These are phyloP conservation scores for Scolopax bukidnonensis DNA, from an alignment of 2,797 vertebrate species.

Conservation along the genomic window DNA sequence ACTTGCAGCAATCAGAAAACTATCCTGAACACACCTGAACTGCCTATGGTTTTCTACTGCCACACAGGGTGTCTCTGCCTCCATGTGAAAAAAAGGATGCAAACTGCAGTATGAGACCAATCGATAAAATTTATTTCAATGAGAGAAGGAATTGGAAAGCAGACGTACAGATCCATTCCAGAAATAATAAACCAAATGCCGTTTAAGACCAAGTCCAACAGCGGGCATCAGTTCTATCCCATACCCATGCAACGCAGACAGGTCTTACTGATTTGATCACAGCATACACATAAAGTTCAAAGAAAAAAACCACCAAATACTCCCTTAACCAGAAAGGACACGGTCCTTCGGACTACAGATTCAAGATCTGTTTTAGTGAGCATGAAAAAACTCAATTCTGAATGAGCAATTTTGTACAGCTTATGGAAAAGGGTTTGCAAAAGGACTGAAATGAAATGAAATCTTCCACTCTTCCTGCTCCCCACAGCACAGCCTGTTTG, in stretches of 20 bases:
- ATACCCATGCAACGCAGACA: background rate
- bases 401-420: background rate
- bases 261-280: background rate
- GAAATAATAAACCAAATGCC: background rate
- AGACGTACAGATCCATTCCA: background rate
- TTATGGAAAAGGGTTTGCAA: background rate
- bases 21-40: background rate
- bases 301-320: background rate
- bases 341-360: background rate
- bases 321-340: background rate
- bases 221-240: background rate
- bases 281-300: accelerated
- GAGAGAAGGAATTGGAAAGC: background rate
- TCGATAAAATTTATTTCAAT: background rate
- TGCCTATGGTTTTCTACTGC: background rate
- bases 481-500: background rate
- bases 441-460: background rate
- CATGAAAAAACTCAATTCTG: background rate
- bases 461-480: background rate
- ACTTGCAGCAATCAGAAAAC: background rate
- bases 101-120: background rate
- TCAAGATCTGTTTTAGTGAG: background rate
- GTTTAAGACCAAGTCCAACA: background rate
- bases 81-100: background rate
- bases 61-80: background rate